Conservation (phyloP, 2,888 invertebrate species). For the Epirrhoe tristata region DNA sequence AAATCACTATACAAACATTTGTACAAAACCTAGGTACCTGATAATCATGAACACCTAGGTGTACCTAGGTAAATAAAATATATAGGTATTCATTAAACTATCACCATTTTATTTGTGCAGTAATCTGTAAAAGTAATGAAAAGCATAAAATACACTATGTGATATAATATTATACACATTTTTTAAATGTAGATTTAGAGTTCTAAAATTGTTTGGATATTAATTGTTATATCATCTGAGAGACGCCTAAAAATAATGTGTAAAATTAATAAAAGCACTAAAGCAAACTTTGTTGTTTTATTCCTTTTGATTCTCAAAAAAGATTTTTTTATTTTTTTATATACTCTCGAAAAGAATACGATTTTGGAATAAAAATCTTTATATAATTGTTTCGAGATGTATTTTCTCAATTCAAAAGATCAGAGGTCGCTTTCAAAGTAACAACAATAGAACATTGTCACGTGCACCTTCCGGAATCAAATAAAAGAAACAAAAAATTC, state of each 20-base stretch:
- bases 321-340: not conserved
- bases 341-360: not conserved
- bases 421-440: not conserved
- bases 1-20: not conserved
- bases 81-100: not conserved
- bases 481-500: not conserved
- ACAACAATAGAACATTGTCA: not conserved
- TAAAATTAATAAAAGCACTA: constrained; percentile 74
- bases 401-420: not conserved
- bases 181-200: constrained; percentile 72
- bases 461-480: not conserved
- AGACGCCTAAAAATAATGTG: constrained; percentile 50
- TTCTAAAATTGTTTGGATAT: constrained; percentile 66
- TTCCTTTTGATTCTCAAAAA: constrained; percentile 43
- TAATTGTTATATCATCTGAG: constrained; percentile 69
- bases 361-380: not conserved
- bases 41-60: constrained; percentile 3
- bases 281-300: constrained; percentile 67
- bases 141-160: constrained; percentile 63
- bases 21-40: constrained; percentile 31
- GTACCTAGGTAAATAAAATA: not conserved
- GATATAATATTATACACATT: constrained; percentile 80
- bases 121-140: constrained; percentile 26
- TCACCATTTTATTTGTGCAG: not conserved
- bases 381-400: not conserved